Evolutionary conservation across 2,888 invertebrate genomes (phyloP), one percentile per base, ranked within the genome.

Genomic region (Tipula confusa): DNA sequence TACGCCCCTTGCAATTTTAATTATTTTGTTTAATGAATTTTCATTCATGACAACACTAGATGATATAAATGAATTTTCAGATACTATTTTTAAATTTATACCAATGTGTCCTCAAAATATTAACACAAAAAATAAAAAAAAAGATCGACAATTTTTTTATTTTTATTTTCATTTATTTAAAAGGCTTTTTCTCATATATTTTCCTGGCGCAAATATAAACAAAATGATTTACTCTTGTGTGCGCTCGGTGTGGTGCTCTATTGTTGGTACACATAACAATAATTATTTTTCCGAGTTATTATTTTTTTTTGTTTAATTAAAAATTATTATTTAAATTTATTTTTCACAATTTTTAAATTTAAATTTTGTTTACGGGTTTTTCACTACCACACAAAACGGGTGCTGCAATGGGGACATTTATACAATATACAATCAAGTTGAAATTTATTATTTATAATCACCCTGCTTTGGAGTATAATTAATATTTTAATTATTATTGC

Each of bases 1-100:
- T 85, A 82, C 85, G 84, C 84, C 85, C 84, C 84, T 85, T 85
- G 84, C 84, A 83, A 85, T 84, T 83, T 83, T 83, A 84, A 83
- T 84, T 64, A 64, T 64, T 64, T 64, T 64, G 64, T 64, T 64
- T 64, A 64, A 64, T 64, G 64, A 64, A 64, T 64, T 64, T 64
- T 64, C 64, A 64, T 64, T 64, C 24, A 24, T 3, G 64, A 9
- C 64, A 9, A 43, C n/a, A 13, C n/a, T n/a, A 33, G 33, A 64
- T 24, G n/a, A 6, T 24, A 64, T 64, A 64, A 24, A 64, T 9
- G 64, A 64, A 24, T 64, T 64, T 7, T 64, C 64, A 7, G 24
- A 64, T 15, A 5, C 48, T 18, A 18, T 48, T 64, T 24, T 64
- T 7, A 9, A 64, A 64, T 64, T 64, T 64, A 64, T 64, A 64